Base-by-base conservation (phyloP, 2,888 invertebrate species). In the Caenorhabditis parvicauda region DNA sequence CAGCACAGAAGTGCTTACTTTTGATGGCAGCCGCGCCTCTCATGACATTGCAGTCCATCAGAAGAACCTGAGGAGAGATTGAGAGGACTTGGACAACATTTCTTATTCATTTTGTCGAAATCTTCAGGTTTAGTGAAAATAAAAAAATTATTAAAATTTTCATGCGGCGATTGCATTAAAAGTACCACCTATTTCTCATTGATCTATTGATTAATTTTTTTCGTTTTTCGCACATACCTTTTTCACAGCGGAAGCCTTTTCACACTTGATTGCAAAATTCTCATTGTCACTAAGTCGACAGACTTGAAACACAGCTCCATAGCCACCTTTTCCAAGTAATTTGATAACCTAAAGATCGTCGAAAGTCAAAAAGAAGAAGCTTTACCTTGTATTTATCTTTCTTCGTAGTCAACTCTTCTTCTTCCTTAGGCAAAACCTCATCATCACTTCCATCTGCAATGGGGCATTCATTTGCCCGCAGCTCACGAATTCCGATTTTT, bases 1-100 rank as follows among this genome's bases (percentile, higher is more conserved):
- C 59, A 19, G 49, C 43, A 39, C 73, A 74, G 55, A 76, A 74
- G 49, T 74, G 76, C 14, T 59, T 58, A 17, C 57, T 62, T 27
- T 68, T 59, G 57, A 71, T 71, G 39, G 61, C 50, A 4, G 50
- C 50, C 4, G 73, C 66, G 2, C 70, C 76, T 22, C 63, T 53
- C 29, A 76, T 58, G 47, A 76, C 76, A 12, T 68, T 64, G 29
- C 64, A 68, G 42, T 76, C 76, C 73, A 76, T 74, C 39, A 59
- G 50, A 17, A 76, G 55, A 27, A 71, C 70, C 68, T 67, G 42
- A 39, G 27, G n/a, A n/a, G n/a, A n/a, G n/a, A n/a, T n/a, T n/a
- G n/a, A n/a, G n/a, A n/a, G n/a, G n/a, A n/a, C n/a, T n/a, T n/a
- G n/a, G n/a, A n/a, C n/a, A n/a, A n/a, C n/a, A n/a, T n/a, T n/a